Conservation (phyloP, 1,140 invertebrate species). For the Asobara japonica region DNA sequence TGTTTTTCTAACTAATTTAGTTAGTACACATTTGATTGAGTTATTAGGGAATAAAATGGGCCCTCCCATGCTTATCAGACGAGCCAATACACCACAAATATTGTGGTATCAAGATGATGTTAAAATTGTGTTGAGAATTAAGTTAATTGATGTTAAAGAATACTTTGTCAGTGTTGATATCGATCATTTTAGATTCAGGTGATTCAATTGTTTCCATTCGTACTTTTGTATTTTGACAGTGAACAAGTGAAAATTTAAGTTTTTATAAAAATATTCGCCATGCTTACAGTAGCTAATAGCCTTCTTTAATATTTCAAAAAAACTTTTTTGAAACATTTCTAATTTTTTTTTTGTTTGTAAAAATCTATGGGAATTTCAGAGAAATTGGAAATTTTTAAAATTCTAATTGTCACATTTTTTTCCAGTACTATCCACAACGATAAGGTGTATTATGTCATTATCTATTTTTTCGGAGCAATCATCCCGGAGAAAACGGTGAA, state of each 20-base stretch:
- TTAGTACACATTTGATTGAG: no score
- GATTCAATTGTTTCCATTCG: slow-evolving; percentile 23
- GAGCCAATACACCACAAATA: slow-evolving; percentile 43
- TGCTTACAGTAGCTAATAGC: no score
- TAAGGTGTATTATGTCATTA: slow-evolving; percentile 46
- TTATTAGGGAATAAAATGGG: no score
- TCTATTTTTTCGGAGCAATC: slow-evolving; percentile 57
- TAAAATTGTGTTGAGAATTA: slow-evolving; percentile 50
- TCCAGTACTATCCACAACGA: slow-evolving; percentile 46
- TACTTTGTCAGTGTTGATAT: slow-evolving; percentile 50
- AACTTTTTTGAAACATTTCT: no score
- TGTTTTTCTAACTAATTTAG: neutral
- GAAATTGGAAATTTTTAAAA: no score
- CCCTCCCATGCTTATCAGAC: neutral
- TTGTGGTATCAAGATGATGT: slow-evolving; percentile 59
- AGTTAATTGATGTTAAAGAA: slow-evolving; percentile 50
- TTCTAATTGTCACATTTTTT: slow-evolving; percentile 42
- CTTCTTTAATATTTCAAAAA: no score
- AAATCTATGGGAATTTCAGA: no score
- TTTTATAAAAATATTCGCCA: slow-evolving; percentile 13
- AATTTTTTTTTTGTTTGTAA: no score
- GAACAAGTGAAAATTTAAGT: slow-evolving; percentile 15
- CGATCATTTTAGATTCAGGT: slow-evolving; percentile 57
- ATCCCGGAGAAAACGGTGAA: slow-evolving; percentile 52
- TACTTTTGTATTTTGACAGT: no score